phyloP scores from a whole-genome alignment of 2,888 invertebrate genomes.

The Eilema caniola region DNA sequence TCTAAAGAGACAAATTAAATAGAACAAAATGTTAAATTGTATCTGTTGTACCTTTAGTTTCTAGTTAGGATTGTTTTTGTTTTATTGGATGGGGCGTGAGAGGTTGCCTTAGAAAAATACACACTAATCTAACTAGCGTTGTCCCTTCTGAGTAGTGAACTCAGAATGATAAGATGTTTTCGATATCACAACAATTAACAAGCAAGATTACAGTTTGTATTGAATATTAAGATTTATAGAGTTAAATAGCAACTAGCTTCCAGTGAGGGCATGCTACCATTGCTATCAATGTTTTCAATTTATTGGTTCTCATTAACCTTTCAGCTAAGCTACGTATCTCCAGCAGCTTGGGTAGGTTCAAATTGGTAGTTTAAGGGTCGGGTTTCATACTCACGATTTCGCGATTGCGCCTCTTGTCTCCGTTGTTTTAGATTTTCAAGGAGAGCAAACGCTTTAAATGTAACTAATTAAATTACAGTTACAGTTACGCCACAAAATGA shows the following conservation, averaged over 20 bases:
- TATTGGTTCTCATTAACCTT: too few relatives aligned
- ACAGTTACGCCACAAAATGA: not conserved
- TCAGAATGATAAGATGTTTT: too few relatives aligned
- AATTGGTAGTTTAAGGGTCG: not conserved
- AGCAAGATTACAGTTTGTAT: not conserved
- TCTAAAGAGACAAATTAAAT: slow-evolving; percentile 6
- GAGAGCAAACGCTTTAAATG: too few relatives aligned
- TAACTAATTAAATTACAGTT: not conserved
- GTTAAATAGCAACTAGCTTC: not conserved
- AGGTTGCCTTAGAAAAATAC: not conserved
- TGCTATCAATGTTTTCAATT: not conserved
- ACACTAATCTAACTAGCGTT: not conserved
- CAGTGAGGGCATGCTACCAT: not conserved
- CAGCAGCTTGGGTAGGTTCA: not conserved
- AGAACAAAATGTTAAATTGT: not conserved
- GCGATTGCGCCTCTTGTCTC: too few relatives aligned
- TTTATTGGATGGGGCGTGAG: not conserved
- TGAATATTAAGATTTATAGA: not conserved
- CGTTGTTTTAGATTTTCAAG: too few relatives aligned
- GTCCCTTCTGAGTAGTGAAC: not conserved
- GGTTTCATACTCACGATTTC: too few relatives aligned
- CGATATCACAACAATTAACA: too few relatives aligned
- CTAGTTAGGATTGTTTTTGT: not conserved
- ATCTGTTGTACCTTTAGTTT: not conserved
- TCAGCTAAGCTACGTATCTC: too few relatives aligned